Evolutionary conservation across 2,113 vertebrate genomes (phyloP), one percentile per base, ranked within the genome.

Genomic region (Apteryx mantelli): DNA sequence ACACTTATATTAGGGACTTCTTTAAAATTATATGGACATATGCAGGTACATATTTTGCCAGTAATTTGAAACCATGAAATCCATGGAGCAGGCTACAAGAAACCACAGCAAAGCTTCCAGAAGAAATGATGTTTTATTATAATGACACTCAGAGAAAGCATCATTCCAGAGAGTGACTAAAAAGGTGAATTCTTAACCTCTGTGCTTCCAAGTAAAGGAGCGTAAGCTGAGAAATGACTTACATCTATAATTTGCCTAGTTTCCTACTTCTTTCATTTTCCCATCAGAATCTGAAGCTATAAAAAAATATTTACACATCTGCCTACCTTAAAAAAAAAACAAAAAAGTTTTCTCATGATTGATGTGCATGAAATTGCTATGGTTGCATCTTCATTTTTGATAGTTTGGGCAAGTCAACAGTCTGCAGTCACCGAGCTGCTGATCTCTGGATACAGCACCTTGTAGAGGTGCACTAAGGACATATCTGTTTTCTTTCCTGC

Each of bases 371-470:
- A 22, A 44, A 32, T 8, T 38, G 32, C 17, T 30, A 46, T 15
- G 18, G 18, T 7, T 69, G 42, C 16, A 5, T 40, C 22, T 77
- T 34, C 22, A 25, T 18, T 42, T 66, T 85, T 36, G 24, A 13
- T 5, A 12, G 32, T 17, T 28, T 32, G 20, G 19, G 11, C 8
- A 30, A 22, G 18, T 30, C 48, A 80, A 4, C 14, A 74, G 52
- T 20, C n/a, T 19, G 36, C 36, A 21, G 48, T 3, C 34, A 61
- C 12, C 34, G 48, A 3, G 1, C 8, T 25, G 36, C 34, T 58
- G 34, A 3, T 46, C n/a, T 44, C 48, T 0, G 1, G 3, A 7
- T 25, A 10, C 11, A 10, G 46, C 1, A 4, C 26, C 28, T 53
- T 42, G 53, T 11, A 48, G 52, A 24, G 32, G 26, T 21, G 14